phyloP scores from a whole-genome alignment of 2,888 invertebrate genomes.

The Latheticus oryzae region DNA sequence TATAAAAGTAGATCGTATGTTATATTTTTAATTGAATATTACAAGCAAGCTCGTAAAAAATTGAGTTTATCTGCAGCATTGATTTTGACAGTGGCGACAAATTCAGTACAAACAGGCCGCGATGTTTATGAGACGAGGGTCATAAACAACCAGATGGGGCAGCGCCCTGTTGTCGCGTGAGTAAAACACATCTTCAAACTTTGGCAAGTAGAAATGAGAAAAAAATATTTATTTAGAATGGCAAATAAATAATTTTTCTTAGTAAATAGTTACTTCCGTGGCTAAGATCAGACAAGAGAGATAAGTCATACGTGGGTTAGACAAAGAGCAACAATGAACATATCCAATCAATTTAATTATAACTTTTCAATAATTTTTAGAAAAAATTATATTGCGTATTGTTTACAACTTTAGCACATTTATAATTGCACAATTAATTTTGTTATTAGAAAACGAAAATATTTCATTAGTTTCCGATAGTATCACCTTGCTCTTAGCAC shows the following conservation, averaged over 20 bases:
- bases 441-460: no score
- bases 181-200: constrained; percentile 52
- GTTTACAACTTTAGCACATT: no score
- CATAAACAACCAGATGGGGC: constrained; percentile 59
- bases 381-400: no score
- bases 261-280: no score
- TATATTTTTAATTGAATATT: constrained; percentile 60
- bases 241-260: no score
- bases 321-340: no score
- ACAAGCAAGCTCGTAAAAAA: constrained; percentile 54
- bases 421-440: no score
- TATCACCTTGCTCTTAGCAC: constrained; percentile 37
- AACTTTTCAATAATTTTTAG: no score
- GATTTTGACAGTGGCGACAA: constrained; percentile 62
- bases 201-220: constrained; percentile 30
- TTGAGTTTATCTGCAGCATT: constrained; percentile 58
- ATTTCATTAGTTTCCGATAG: constrained; percentile 24
- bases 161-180: constrained; percentile 61
- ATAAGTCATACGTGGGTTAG: no score
- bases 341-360: no score
- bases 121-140: constrained; percentile 57
- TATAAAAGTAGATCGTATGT: no score
- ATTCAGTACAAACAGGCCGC: constrained; percentile 62
- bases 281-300: no score
- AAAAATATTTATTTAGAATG: background rate